A percentile compares a stretch with the other conserved stretches of the same genome.
phyloP scores from a whole-genome alignment of 2,888 invertebrate species.

The Leucophenga montana region DNA sequence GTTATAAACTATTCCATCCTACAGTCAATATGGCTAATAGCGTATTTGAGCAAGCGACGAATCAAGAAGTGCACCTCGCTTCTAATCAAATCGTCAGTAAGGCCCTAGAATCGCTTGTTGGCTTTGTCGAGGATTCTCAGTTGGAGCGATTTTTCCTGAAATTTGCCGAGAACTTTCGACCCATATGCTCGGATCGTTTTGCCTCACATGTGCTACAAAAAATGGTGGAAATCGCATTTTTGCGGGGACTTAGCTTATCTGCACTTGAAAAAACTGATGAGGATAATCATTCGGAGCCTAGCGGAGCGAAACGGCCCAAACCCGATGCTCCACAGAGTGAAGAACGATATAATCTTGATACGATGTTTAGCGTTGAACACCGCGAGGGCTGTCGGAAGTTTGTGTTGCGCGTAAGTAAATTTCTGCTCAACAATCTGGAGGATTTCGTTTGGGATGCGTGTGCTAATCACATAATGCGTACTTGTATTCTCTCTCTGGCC shows the following conservation, averaged over 20 bases:
- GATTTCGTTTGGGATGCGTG: constrained; percentile 86
- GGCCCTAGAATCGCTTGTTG: constrained; percentile 83
- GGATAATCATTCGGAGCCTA: constrained; percentile 53
- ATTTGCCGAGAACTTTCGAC: constrained; percentile 80
- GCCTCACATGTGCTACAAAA: constrained; percentile 87
- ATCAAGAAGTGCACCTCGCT: constrained; percentile 81
- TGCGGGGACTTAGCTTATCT: constrained; percentile 59
- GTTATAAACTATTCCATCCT: constrained; percentile 7
- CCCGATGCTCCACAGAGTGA: constrained; percentile 54
- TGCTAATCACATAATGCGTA: constrained; percentile 84
- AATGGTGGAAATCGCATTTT: constrained; percentile 73
- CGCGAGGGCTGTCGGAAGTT: constrained; percentile 78
- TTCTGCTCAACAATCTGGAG: constrained; percentile 87
- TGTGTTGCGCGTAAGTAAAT: constrained; percentile 82
- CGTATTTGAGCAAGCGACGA: constrained; percentile 81
- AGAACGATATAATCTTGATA: constrained; percentile 64
- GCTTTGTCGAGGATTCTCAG: constrained; percentile 78
- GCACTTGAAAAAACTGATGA: constrained; percentile 42
- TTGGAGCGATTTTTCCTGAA: constrained; percentile 78
- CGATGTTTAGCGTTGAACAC: constrained; percentile 74
- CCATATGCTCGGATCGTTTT: constrained; percentile 82
- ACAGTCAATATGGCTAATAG: constrained; percentile 79
- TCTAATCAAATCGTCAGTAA: constrained; percentile 88
- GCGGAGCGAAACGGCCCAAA: constrained; percentile 59
- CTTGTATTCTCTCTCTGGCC: constrained; percentile 80